Evolutionary conservation across 2,797 vertebrate genomes (phyloP).

Genomic region (Babyrousa celebensis): DNA sequence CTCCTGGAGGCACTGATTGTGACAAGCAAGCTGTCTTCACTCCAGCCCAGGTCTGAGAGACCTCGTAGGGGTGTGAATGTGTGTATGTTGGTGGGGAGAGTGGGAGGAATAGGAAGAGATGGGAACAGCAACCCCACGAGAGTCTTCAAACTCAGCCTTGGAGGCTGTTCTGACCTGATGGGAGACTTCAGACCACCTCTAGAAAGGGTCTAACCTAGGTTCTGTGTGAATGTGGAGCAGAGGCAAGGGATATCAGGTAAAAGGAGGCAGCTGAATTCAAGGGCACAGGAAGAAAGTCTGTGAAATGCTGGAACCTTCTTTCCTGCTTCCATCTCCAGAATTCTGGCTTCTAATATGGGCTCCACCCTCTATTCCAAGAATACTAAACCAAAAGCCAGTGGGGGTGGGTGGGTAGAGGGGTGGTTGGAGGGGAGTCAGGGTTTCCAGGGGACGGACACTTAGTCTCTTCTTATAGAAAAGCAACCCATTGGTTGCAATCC

Average conservation of each 20-base stretch:
- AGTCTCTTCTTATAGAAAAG: conserved; percentile 46
- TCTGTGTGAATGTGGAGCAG: background rate
- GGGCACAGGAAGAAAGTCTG: background rate
- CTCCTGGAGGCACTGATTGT: background rate
- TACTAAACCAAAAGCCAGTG: background rate
- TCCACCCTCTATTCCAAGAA: background rate
- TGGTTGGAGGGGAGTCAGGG: background rate
- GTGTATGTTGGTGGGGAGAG: background rate
- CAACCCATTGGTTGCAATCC: background rate
- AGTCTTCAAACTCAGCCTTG: background rate
- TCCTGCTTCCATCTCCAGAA: background rate
- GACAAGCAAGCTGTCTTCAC: background rate
- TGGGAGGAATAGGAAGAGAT: background rate
- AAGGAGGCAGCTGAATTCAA: background rate
- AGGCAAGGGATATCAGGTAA: background rate
- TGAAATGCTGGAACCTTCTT: background rate
- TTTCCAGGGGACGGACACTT: background rate
- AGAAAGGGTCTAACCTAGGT: background rate
- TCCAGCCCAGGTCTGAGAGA: background rate
- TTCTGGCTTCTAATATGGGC: conserved; percentile 18
- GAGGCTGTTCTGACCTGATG: background rate
- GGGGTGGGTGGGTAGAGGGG: no score
- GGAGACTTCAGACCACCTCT: background rate
- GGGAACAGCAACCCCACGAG: background rate
- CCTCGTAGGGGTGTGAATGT: background rate